Percentiles rank a stretch among this genome's conserved stretches.
Conservation (phyloP, 2,113 vertebrate species). For the Phyllostomus discolor region DNA sequence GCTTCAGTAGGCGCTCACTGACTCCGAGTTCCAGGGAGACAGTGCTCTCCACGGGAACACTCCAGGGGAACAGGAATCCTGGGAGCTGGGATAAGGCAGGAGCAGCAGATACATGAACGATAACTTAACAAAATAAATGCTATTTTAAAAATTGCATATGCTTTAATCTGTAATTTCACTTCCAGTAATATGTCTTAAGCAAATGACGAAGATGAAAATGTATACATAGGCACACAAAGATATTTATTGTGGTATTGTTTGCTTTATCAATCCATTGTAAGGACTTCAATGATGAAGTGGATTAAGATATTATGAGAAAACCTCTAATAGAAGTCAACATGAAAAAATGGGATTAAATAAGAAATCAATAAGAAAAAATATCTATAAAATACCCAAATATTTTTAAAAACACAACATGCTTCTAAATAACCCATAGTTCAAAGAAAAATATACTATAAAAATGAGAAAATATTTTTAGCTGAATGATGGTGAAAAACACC, state of each 20-base stretch:
- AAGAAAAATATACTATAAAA: not conserved
- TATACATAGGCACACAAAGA: not conserved
- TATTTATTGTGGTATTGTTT: not conserved
- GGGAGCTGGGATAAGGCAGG: not conserved
- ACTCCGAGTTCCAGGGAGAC: not conserved
- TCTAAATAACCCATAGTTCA: not conserved
- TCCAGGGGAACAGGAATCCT: not conserved
- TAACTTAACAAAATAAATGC: not conserved
- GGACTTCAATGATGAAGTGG: not conserved
- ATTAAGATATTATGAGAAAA: not conserved
- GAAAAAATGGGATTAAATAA: not conserved
- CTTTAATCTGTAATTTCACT: not conserved
- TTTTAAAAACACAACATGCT: not conserved
- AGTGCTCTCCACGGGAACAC: not conserved
- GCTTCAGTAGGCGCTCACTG: not conserved
- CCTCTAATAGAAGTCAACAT: not conserved
- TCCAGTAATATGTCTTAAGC: not conserved
- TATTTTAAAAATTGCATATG: not conserved
- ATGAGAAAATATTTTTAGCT: constrained; percentile 20
- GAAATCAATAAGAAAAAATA: not conserved
- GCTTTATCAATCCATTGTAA: not conserved
- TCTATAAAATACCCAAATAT: not conserved
- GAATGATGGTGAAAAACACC: not conserved
- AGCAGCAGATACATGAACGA: not conserved
- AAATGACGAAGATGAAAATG: not conserved